Percentiles rank a stretch among this genome's conserved stretches.
Evolutionary conservation across 2,888 invertebrate genomes (phyloP).

Genomic region (Micoletzkya japonica): DNA sequence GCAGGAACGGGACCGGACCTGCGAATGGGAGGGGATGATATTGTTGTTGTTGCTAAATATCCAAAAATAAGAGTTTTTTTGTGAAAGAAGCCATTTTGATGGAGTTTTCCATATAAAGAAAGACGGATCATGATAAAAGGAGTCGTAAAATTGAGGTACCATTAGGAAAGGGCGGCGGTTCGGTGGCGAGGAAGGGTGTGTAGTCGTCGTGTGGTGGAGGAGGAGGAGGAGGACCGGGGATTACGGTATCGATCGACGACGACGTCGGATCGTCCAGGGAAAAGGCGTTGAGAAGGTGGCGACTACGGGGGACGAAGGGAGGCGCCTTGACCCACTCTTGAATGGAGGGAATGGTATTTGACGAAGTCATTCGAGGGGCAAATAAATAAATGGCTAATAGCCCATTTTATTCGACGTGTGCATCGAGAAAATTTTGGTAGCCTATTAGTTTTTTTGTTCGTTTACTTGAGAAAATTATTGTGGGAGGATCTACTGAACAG

Average conservation of each 20-base stretch:
- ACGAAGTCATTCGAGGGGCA: no score
- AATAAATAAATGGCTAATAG: no score
- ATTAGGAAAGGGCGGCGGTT: background rate
- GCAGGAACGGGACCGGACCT: slow-evolving; percentile 3
- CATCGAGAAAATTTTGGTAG: no score
- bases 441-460: no score
- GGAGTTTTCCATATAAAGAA: background rate
- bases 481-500: no score
- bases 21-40: background rate
- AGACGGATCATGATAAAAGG: background rate
- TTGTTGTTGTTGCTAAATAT: no score
- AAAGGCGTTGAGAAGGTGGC: slow-evolving; percentile 37
- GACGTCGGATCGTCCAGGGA: slow-evolving; percentile 5
- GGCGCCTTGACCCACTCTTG: slow-evolving; percentile 54
- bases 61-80: no score
- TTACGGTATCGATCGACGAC: background rate
- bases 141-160: background rate
- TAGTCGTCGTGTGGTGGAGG: background rate
- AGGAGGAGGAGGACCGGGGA: background rate
- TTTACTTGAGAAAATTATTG: no score
- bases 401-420: no score
- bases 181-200: background rate
- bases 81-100: background rate
- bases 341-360: slow-evolving; percentile 8
- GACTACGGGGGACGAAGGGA: slow-evolving; percentile 47